phyloP scores from a whole-genome alignment of 2,113 vertebrate species.

The Parotia lawesii region DNA sequence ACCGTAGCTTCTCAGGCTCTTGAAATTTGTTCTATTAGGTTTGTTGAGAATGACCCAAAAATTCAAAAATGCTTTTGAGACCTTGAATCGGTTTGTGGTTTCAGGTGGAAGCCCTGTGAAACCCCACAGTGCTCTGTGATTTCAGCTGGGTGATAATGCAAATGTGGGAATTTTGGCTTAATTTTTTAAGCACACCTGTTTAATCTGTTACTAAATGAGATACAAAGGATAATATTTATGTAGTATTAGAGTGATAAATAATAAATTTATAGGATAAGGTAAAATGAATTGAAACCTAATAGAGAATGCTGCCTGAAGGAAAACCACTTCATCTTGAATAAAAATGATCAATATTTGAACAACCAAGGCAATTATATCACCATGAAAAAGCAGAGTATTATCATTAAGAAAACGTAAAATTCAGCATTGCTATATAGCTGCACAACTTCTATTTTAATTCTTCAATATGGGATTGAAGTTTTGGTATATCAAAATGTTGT shows the following conservation, averaged over 20 bases:
- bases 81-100: not conserved
- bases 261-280: not conserved
- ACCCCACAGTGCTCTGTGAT: not conserved
- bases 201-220: not conserved
- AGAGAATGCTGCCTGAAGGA: not conserved
- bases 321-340: not conserved
- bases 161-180: not conserved
- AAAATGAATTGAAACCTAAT: not conserved
- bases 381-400: not conserved
- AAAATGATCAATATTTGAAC: not conserved
- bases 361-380: not conserved
- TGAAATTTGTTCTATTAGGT: not conserved
- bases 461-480: not conserved
- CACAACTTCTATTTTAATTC: not conserved
- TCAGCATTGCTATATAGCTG: not conserved
- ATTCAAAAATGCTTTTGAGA: not conserved
- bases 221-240: not conserved
- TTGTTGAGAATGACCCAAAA: not conserved
- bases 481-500: not conserved
- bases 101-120: not conserved
- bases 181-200: not conserved
- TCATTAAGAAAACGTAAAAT: not conserved
- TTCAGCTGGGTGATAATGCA: not conserved
- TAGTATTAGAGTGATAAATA: not conserved
- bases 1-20: not conserved